Evolutionary conservation across 2,113 vertebrate genomes (phyloP), one percentile per base, ranked within the genome.

Genomic region (Eptatretus burgeri): DNA sequence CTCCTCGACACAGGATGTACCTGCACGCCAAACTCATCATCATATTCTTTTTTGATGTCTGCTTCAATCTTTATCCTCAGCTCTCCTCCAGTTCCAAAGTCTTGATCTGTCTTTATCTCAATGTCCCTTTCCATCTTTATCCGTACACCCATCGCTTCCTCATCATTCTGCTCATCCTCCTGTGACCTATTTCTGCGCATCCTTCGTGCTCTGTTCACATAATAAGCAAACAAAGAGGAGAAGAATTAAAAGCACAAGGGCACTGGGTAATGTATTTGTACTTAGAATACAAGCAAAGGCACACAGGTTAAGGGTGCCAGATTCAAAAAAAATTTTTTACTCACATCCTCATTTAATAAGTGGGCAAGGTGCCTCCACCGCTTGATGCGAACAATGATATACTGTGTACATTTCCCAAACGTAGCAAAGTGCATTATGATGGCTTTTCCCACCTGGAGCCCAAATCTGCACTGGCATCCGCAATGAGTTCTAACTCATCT

Each of bases 371-470:
- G 27, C 27, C 27, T 41, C 27, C 27, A 41, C 27, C 27, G 27
- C 27, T 41, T 7, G 27, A 41, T 41, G 27, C 27, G 7, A 41
- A 41, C 27, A 41, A 41, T 7, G 27, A 41, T 41, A n/a, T n/a
- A n/a, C n/a, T n/a, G 27, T 41, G 7, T 41, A 41, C 27, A 41
- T 41, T 41, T 41, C 3, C 27, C 27, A 41, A 41, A 7, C 27
- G 7, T 5, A 41, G 27, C 27, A 41, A 41, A 41, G 3, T 7
- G 3, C 27, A 41, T 41, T 41, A 41, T 7, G 27, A 41, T 41
- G 7, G 27, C 27, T 41, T 41, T 41, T 41, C 51, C n/a, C 51
- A 72, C 76, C 85, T 81, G 63, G 85, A 89, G 51, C 85, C 84
- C 10, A 84, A 83, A 69, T 88, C 84, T 5, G 74, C 65, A 62